A percentile compares a stretch with the other conserved stretches of the same genome.
phyloP scores from a whole-genome alignment of 2,113 vertebrate genomes.

The Bothrops jararaca region DNA sequence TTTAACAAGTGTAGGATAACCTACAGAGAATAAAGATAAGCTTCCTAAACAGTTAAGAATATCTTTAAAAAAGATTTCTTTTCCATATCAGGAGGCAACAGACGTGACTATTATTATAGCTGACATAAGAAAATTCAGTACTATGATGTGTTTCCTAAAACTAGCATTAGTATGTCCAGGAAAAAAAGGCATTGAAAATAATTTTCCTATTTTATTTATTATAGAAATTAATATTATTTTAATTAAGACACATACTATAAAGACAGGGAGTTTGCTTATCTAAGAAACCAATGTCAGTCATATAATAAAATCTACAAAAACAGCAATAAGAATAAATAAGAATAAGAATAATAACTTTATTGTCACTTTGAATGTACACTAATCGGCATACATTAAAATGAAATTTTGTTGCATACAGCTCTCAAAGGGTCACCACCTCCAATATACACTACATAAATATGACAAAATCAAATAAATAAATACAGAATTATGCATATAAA shows the following conservation, averaged over 20 bases:
- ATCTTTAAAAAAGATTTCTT: neutral
- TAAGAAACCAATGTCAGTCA: neutral
- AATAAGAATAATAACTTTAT: too few species aligned
- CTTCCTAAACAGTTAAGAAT: neutral
- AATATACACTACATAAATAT: too few species aligned
- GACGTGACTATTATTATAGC: neutral
- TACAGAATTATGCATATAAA: too few species aligned
- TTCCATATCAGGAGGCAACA: neutral
- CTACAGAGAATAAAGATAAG: neutral
- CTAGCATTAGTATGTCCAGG: neutral
- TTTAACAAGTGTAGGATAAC: neutral
- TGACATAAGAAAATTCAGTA: conserved; percentile 40
- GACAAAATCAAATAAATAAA: too few species aligned
- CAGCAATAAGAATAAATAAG: conserved; percentile 10
- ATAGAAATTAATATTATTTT: conserved; percentile 23
- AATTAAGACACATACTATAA: conserved; percentile 3
- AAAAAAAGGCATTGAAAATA: conserved; percentile 17
- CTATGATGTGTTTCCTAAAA: conserved; percentile 2
- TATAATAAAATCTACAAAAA: conserved; percentile 30
- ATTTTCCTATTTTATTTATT: conserved; percentile 22
- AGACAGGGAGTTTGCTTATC: neutral
- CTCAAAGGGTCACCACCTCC: too few species aligned
- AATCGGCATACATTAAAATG: too few species aligned
- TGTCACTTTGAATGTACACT: too few species aligned
- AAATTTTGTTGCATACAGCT: too few species aligned